phyloP scores from a whole-genome alignment of 2,113 vertebrate genomes.

The Lampris megalopsis region DNA sequence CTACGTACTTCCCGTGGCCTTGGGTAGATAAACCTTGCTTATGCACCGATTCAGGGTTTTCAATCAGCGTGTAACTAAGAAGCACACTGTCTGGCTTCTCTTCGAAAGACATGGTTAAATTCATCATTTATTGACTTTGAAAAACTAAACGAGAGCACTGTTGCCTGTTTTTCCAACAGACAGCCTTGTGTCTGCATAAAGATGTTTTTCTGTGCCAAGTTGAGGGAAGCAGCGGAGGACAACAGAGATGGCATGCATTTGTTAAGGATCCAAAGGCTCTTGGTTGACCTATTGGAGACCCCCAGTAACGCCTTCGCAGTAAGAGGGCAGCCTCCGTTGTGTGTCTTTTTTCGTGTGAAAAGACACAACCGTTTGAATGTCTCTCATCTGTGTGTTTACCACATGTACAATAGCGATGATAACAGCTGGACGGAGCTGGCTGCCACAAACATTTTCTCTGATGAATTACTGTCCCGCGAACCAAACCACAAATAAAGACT shows the following conservation, averaged over 20 bases:
- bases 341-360: constrained; percentile 11
- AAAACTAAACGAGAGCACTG: neutral
- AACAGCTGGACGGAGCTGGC: constrained; percentile 39
- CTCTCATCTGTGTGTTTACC: constrained; percentile 26
- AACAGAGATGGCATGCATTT: constrained; percentile 21
- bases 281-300: constrained; percentile 1
- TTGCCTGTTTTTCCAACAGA: neutral
- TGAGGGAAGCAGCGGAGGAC: neutral
- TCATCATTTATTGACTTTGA: neutral
- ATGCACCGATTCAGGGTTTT: constrained; percentile 26
- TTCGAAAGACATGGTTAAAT: neutral
- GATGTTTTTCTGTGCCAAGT: neutral
- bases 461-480: constrained; percentile 58
- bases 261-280: constrained; percentile 17
- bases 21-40: constrained; percentile 27
- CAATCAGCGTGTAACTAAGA: neutral
- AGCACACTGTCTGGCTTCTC: neutral
- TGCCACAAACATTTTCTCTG: constrained; percentile 54
- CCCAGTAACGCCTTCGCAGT: constrained; percentile 16
- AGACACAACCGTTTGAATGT: neutral
- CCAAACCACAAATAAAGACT: constrained; percentile 56
- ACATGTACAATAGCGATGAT: constrained; percentile 32
- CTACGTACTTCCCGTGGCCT: constrained; percentile 42
- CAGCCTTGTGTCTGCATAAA: neutral
- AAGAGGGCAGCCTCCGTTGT: constrained; percentile 3